A percentile compares a stretch with the other conserved stretches of the same genome.
These are phyloP conservation scores for Troides helena DNA, from an alignment of 2,888 invertebrate species.

Conservation along the genomic window DNA sequence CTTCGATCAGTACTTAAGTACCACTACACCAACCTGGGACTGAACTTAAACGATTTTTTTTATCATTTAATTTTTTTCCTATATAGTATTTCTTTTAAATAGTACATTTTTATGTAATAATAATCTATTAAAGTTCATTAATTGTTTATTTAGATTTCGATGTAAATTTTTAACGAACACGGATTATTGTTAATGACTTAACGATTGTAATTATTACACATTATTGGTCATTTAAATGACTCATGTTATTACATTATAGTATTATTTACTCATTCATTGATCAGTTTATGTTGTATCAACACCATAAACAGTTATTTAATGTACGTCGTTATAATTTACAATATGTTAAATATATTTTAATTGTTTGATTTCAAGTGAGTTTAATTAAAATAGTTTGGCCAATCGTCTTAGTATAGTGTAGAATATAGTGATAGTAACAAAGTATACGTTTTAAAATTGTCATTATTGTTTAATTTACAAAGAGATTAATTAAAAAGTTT, in stretches of 20 bases:
- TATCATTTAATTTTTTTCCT: too few relatives aligned
- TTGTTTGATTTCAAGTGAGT: not conserved
- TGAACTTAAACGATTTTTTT: too few relatives aligned
- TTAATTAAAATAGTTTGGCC: not conserved
- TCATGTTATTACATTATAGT: slow-evolving; percentile 10
- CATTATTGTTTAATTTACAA: not conserved
- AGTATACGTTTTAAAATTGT: too few relatives aligned
- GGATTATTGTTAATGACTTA: slow-evolving; percentile 14
- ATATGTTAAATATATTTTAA: not conserved
- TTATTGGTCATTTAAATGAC: slow-evolving; percentile 26
- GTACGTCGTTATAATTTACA: too few relatives aligned
- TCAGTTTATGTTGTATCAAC: slow-evolving; percentile 4
- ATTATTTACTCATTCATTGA: slow-evolving; percentile 1
- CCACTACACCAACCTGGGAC: too few relatives aligned
- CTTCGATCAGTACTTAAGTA: too few relatives aligned
- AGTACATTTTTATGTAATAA: not conserved
- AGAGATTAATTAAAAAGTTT: not conserved
- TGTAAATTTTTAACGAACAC: not conserved
- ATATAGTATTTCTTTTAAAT: too few relatives aligned
- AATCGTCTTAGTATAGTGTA: not conserved
- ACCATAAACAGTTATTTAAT: not conserved
- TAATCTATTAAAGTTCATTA: not conserved
- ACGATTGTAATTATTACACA: slow-evolving; percentile 11
- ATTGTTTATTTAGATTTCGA: not conserved
- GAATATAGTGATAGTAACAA: too few relatives aligned